phyloP scores from a whole-genome alignment of 2,797 vertebrate species.

The Argentina silus region DNA sequence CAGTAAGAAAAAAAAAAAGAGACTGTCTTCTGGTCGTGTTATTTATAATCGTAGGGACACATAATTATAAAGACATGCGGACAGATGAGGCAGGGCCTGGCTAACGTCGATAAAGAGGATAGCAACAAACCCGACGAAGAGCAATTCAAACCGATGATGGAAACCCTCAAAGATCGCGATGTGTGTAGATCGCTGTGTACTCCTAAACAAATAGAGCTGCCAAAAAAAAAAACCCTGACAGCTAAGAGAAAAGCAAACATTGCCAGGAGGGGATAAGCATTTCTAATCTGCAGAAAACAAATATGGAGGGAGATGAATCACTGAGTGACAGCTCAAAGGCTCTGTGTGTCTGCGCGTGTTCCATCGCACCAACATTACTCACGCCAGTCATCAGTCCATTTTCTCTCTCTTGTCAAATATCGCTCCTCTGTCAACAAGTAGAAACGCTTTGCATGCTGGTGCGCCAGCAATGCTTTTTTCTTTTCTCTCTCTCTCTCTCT shows the following conservation, averaged over 20 bases:
- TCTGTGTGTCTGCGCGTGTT: constrained; percentile 52
- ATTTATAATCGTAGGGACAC: too few relatives aligned
- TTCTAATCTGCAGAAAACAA: constrained; percentile 56
- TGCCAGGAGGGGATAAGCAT: constrained; percentile 56
- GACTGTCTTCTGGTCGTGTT: too few relatives aligned
- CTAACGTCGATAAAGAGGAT: neutral
- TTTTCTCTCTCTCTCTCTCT: constrained; percentile 6
- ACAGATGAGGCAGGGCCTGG: constrained; percentile 17
- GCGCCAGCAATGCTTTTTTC: constrained; percentile 16
- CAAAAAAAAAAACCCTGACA: constrained; percentile 48
- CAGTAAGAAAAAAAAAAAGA: too few relatives aligned
- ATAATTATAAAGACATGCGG: constrained; percentile 17
- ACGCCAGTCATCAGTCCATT: constrained; percentile 50
- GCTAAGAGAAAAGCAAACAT: constrained; percentile 59
- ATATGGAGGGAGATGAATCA: constrained; percentile 56
- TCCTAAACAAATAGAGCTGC: constrained; percentile 22
- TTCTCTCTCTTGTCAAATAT: constrained; percentile 58
- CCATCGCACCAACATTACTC: constrained; percentile 61
- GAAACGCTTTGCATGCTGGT: constrained; percentile 20
- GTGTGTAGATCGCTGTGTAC: constrained; percentile 30
- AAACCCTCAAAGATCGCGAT: constrained; percentile 30
- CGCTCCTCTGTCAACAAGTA: constrained; percentile 46
- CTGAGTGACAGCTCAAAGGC: constrained; percentile 64
- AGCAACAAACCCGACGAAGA: neutral
- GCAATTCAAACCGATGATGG: constrained; percentile 22